These are phyloP conservation scores for Takifugu rubripes DNA, from an alignment of 2,797 vertebrate species.

Conservation along the genomic window DNA sequence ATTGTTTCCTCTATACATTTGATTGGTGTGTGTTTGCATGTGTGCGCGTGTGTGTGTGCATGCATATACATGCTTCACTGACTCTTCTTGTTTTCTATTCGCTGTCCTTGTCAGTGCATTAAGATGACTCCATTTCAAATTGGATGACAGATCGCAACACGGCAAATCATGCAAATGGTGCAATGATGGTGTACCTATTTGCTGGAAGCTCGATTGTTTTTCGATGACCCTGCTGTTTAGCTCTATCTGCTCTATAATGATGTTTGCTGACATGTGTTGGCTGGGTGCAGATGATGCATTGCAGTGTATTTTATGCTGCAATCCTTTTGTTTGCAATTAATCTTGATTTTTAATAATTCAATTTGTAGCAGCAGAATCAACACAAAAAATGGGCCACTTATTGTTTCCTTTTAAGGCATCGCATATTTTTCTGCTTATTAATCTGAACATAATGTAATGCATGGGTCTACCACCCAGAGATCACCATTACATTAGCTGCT, in stretches of 20 bases:
- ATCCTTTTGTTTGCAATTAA: conserved; percentile 9
- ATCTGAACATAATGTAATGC: conserved; percentile 62
- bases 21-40: conserved; percentile 23
- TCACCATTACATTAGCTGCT: conserved; percentile 68
- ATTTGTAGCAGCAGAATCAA: conserved; percentile 3
- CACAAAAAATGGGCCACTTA: not conserved
- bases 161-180: conserved; percentile 63
- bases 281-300: conserved; percentile 7
- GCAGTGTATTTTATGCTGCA: not conserved
- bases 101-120: conserved; percentile 61
- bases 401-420: conserved; percentile 24
- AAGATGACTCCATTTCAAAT: conserved; percentile 70
- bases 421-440: conserved; percentile 53
- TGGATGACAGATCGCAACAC: conserved; percentile 60
- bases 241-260: conserved; percentile 7
- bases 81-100: conserved; percentile 47
- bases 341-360: conserved; percentile 6
- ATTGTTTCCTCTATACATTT: conserved; percentile 58
- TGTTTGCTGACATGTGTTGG: conserved; percentile 26
- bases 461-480: conserved; percentile 59
- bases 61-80: conserved; percentile 30
- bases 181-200: conserved; percentile 50
- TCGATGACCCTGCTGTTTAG: conserved; percentile 32
- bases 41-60: not conserved
- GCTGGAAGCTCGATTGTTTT: conserved; percentile 44